These are phyloP conservation scores for Hydrophis major DNA, from an alignment of 2,797 vertebrate species.

Conservation along the genomic window DNA sequence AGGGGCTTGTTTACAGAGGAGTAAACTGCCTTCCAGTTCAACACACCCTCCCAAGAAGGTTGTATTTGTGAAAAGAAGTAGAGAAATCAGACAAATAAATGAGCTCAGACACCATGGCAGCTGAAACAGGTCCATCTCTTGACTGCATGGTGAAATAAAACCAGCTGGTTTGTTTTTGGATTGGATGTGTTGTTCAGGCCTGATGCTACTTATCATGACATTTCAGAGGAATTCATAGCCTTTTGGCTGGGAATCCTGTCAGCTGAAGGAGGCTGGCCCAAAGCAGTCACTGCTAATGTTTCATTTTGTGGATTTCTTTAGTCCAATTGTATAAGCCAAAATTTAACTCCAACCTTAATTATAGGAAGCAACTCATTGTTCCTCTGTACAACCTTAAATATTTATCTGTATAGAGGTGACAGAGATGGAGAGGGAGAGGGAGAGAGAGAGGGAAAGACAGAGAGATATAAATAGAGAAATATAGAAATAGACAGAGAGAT, in stretches of 20 bases:
- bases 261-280: neutral
- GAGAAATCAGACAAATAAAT: neutral
- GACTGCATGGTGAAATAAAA: neutral
- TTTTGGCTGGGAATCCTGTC: neutral
- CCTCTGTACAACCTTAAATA: neutral
- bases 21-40: neutral
- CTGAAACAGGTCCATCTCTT: neutral
- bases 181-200: too few relatives aligned
- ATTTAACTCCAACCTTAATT: neutral
- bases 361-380: neutral
- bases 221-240: neutral
- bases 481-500: too few relatives aligned
- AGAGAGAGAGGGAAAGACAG: fast-evolving
- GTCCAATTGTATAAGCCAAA: neutral
- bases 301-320: neutral
- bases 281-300: neutral
- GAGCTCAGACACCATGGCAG: neutral
- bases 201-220: too few relatives aligned
- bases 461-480: too few relatives aligned
- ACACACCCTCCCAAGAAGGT: neutral
- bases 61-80: neutral
- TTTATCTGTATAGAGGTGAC: too few relatives aligned
- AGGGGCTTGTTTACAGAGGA: neutral
- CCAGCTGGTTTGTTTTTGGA: neutral
- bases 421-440: neutral